phyloP scores from a whole-genome alignment of 2,888 invertebrate genomes.

The Azorinus chamasolen region DNA sequence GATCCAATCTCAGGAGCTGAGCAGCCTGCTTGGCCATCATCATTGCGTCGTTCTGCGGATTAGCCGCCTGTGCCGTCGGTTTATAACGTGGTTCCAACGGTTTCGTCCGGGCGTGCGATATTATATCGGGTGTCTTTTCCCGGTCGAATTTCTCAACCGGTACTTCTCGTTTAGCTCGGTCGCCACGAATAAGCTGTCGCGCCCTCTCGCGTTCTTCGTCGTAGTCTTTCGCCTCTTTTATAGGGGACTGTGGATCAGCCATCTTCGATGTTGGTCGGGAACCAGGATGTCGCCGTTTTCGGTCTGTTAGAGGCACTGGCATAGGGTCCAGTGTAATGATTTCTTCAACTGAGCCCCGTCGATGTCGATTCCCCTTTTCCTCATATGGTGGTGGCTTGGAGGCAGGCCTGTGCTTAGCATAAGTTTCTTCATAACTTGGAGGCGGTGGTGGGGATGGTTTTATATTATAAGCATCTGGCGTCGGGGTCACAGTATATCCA shows the following conservation, averaged over 20 bases:
- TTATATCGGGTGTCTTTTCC: conserved; percentile 56
- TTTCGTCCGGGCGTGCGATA: conserved; percentile 54
- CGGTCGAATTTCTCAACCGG: conserved; percentile 18
- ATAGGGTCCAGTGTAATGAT: conserved; percentile 56
- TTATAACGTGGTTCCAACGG: conserved; percentile 55
- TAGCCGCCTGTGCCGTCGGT: conserved; percentile 26
- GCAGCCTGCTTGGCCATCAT: conserved; percentile 72
- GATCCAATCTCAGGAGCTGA: conserved; percentile 65
- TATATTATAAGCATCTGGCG: conserved; percentile 3
- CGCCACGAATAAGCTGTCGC: conserved; percentile 56
- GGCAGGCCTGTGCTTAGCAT: conserved; percentile 36
- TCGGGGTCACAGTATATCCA: conserved; percentile 5
- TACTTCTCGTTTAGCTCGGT: conserved; percentile 36
- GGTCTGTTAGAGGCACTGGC: conserved; percentile 31
- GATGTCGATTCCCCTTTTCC: conserved; percentile 33
- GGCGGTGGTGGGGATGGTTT: conserved; percentile 34
- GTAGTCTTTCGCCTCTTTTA: conserved; percentile 31
- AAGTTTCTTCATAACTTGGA: conserved; percentile 44
- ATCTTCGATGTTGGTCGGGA: conserved; percentile 18
- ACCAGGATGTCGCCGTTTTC: conserved; percentile 49
- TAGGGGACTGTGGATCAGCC: background rate
- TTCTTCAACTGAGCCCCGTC: conserved; percentile 61
- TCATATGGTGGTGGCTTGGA: conserved; percentile 69
- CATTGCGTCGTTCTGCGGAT: conserved; percentile 37
- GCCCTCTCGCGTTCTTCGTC: conserved; percentile 56